Evolutionary conservation across 2,113 vertebrate genomes (phyloP).

Genomic region (Athene cunicularia): DNA sequence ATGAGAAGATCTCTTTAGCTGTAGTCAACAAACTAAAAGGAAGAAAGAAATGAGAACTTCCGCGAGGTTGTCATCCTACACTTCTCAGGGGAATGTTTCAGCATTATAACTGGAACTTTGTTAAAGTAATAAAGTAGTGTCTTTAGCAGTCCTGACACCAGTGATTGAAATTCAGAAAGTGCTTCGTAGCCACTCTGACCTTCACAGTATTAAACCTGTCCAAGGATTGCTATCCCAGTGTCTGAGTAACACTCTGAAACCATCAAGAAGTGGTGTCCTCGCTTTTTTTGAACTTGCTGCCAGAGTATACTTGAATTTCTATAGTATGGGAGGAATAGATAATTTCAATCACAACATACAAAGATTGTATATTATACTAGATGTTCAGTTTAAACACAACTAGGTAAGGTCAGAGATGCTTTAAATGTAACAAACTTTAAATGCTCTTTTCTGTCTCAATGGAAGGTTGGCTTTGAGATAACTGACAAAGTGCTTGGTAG

Average conservation of each 20-base stretch:
- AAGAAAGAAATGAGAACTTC: background rate
- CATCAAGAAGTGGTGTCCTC: background rate
- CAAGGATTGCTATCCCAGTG: background rate
- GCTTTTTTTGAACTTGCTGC: background rate
- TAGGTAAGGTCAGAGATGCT: background rate
- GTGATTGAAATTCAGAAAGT: background rate
- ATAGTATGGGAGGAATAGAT: background rate
- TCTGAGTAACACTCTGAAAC: background rate
- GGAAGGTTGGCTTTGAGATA: background rate
- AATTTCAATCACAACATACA: background rate
- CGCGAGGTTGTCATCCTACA: background rate
- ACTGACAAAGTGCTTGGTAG: background rate
- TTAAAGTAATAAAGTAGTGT: background rate
- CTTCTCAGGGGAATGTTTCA: background rate
- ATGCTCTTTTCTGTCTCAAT: background rate
- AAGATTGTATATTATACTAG: background rate
- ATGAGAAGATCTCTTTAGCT: background rate
- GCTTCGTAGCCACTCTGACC: background rate
- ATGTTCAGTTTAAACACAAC: background rate
- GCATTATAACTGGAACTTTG: background rate
- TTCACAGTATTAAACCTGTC: background rate
- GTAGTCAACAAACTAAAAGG: background rate
- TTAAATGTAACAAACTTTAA: background rate
- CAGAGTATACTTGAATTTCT: background rate
- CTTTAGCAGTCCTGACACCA: background rate